Evolutionary conservation across 1,140 invertebrate species (phyloP).

Genomic region (Brachionus manjavacas): DNA sequence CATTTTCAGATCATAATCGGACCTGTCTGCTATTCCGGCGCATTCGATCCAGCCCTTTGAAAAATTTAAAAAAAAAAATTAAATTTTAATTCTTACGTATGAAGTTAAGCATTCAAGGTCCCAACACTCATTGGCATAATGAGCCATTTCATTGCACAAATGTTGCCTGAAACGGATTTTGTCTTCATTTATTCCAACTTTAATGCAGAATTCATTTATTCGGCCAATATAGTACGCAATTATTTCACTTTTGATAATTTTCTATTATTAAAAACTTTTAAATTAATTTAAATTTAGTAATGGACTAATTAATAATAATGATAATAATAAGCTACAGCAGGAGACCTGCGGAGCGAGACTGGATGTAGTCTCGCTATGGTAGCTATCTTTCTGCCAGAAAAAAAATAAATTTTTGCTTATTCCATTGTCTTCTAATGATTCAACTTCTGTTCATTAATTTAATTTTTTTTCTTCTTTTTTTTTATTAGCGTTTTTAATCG

Average conservation of each 20-base stretch:
- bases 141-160: constrained; percentile 98
- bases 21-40: constrained; percentile 96
- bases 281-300: neutral
- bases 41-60: constrained; percentile 93
- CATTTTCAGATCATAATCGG: constrained; percentile 90
- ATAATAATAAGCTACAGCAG: no score
- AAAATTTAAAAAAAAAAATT: neutral
- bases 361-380: no score
- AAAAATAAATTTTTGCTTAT: no score
- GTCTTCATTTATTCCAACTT: constrained; percentile 77
- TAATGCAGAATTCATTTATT: constrained; percentile 81
- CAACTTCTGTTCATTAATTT: no score
- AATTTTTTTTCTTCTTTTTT: no score
- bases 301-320: no score
- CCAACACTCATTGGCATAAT: constrained; percentile 99
- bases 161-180: constrained; percentile 92
- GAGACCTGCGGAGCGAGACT: no score
- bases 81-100: constrained; percentile 63
- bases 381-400: no score
- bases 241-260: constrained; percentile 86
- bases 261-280: constrained; percentile 45
- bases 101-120: constrained; percentile 92
- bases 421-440: no score
- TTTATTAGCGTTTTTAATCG: no score
- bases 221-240: constrained; percentile 95